These are phyloP conservation scores for Malurus cyaneus DNA, from an alignment of 2,113 vertebrate species.

Conservation along the genomic window DNA sequence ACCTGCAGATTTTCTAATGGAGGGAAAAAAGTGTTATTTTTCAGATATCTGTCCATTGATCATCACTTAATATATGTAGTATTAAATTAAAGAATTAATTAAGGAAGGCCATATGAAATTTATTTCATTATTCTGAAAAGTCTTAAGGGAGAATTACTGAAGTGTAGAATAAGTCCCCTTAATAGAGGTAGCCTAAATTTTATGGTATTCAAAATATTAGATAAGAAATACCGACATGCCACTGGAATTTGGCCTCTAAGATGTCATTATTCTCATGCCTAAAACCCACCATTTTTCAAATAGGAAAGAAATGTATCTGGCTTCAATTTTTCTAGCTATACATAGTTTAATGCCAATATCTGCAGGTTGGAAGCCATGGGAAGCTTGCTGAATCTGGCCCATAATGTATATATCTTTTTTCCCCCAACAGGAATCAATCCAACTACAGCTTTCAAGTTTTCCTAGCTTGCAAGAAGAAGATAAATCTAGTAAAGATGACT, in stretches of 20 bases:
- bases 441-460: constrained; percentile 80
- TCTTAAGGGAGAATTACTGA: background rate
- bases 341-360: background rate
- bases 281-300: constrained; percentile 7
- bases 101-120: background rate
- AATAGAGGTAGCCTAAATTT: background rate
- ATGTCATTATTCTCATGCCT: background rate
- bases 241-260: background rate
- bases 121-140: background rate
- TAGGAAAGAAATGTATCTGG: constrained; percentile 64
- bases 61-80: background rate
- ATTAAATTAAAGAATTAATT: background rate
- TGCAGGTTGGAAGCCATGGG: constrained; percentile 46
- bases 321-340: constrained; percentile 61
- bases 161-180: background rate
- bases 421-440: constrained; percentile 78
- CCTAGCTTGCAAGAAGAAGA: constrained; percentile 82
- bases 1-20: background rate
- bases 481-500: constrained; percentile 81
- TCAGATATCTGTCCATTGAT: background rate
- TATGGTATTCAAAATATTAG: background rate
- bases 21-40: background rate
- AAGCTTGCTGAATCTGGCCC: constrained; percentile 35
- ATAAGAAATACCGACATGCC: background rate
- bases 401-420: constrained; percentile 68